phyloP scores from a whole-genome alignment of 2,797 vertebrate genomes.

The Hoplostethus mediterraneus region DNA sequence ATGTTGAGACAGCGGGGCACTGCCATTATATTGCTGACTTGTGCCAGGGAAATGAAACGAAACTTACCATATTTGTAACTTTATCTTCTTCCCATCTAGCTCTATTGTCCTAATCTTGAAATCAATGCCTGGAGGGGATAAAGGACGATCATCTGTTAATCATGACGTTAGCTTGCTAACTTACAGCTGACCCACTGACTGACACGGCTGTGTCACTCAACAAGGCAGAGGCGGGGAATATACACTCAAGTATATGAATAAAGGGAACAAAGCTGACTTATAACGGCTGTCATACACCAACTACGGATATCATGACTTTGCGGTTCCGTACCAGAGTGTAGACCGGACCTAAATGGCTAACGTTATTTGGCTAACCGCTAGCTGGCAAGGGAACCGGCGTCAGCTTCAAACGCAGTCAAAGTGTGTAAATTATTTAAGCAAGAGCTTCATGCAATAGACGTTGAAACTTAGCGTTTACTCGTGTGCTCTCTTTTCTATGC shows the following conservation, averaged over 20 bases:
- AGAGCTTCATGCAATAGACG: background rate
- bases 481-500: background rate
- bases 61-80: conserved; percentile 97
- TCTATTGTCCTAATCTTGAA: conserved; percentile 99
- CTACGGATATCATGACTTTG: conserved; percentile 21
- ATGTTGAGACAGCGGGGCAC: background rate
- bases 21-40: background rate
- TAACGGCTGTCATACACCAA: background rate
- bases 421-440: too few species aligned
- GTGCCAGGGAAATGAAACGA: background rate
- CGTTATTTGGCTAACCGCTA: conserved; percentile 31
- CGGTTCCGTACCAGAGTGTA: conserved; percentile 47
- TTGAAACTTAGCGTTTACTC: too few species aligned
- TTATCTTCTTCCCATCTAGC: conserved; percentile 97
- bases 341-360: conserved; percentile 32
- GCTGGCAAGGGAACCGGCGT: conserved; percentile 37
- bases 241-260: background rate
- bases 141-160: conserved; percentile 43
- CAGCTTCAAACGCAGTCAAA: background rate
- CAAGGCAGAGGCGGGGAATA: accelerated
- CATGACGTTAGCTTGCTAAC: conserved; percentile 46
- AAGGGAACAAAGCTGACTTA: background rate
- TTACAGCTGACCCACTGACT: conserved; percentile 8
- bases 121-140: conserved; percentile 89
- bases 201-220: background rate